These are phyloP conservation scores for Leptinotarsa lineolata DNA, from an alignment of 1,140 invertebrate species.

Conservation along the genomic window DNA sequence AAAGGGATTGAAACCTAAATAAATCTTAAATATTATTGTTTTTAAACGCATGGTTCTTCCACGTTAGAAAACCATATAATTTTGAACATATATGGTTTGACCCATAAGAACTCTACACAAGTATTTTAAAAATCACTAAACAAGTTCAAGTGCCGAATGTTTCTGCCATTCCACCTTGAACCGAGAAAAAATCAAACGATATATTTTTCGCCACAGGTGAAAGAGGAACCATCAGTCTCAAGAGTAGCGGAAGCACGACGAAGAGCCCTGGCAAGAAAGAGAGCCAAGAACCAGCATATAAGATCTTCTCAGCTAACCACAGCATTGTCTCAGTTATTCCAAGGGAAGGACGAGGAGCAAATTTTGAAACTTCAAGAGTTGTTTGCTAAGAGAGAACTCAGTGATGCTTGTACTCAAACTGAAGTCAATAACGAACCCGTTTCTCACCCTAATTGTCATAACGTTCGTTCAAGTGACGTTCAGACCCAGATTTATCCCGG, in stretches of 20 bases:
- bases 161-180: too few species aligned
- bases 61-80: too few species aligned
- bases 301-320: constrained; percentile 38
- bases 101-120: too few species aligned
- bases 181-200: too few species aligned
- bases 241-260: constrained; percentile 65
- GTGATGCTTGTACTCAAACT: constrained; percentile 79
- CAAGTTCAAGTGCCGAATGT: too few species aligned
- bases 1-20: too few species aligned
- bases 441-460: constrained; percentile 73
- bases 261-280: constrained; percentile 64
- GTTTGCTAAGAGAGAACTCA: constrained; percentile 70
- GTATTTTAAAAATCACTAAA: too few species aligned
- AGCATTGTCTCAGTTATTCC: constrained; percentile 60
- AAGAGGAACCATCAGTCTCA: constrained; percentile 30
- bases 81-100: too few species aligned
- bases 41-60: too few species aligned
- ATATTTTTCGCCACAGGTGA: neutral
- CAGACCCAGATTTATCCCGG: constrained; percentile 84
- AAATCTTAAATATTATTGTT: too few species aligned
- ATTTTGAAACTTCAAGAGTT: constrained; percentile 78
- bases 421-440: constrained; percentile 75
- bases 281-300: constrained; percentile 58
- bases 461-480: constrained; percentile 76
- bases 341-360: constrained; percentile 69